Evolutionary conservation across 2,888 invertebrate genomes (phyloP).

Genomic region (Saturnia japonica): DNA sequence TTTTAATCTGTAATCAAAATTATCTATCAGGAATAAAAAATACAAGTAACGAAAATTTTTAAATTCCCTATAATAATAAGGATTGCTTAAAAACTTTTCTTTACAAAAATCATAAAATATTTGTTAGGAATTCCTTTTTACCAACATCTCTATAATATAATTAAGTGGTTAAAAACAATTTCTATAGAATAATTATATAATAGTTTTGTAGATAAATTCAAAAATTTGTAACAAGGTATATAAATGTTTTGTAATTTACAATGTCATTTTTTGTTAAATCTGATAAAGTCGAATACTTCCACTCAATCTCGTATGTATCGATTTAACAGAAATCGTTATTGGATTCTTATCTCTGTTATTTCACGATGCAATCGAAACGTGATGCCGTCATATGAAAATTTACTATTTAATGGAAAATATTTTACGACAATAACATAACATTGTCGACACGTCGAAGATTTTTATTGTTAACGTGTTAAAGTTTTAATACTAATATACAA

Average conservation of each 20-base stretch:
- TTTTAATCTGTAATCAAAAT: too few relatives aligned
- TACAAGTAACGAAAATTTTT: too few relatives aligned
- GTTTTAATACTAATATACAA: too few relatives aligned
- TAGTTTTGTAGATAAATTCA: too few relatives aligned
- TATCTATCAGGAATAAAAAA: too few relatives aligned
- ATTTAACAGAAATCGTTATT: conserved; percentile 55
- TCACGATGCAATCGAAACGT: conserved; percentile 27
- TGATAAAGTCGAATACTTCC: conserved; percentile 11
- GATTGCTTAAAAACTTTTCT: too few relatives aligned
- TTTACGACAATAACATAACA: background rate
- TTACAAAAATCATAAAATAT: background rate
- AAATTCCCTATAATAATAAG: too few relatives aligned
- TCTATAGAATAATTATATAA: too few relatives aligned
- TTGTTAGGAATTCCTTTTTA: background rate
- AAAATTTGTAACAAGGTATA: too few relatives aligned
- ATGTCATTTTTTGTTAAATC: background rate
- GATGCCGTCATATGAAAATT: conserved; percentile 22
- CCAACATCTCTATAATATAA: background rate
- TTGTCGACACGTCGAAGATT: background rate
- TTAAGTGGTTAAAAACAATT: background rate
- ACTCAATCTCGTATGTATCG: conserved; percentile 33
- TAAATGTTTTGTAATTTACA: background rate
- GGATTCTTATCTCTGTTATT: conserved; percentile 58
- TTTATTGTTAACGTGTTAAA: background rate
- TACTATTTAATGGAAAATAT: conserved; percentile 1